phyloP scores from a whole-genome alignment of 2,113 vertebrate genomes.

The Polypterus senegalus region DNA sequence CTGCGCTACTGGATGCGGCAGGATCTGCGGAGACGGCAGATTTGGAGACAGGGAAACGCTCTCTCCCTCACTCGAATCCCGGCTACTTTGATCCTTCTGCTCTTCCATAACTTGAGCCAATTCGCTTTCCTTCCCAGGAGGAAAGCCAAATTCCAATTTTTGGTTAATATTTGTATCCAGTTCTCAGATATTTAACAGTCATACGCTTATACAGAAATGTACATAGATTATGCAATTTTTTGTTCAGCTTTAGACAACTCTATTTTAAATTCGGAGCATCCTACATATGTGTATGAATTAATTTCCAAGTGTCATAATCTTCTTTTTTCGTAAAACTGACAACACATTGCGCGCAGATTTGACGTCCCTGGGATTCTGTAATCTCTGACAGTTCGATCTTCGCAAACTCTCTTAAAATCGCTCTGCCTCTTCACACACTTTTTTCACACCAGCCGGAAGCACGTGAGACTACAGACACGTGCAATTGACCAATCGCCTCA shows the following conservation, averaged over 20 bases:
- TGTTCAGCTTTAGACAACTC: slow-evolving; percentile 5
- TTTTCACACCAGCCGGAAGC: slow-evolving; percentile 70
- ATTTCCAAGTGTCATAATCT: slow-evolving; percentile 46
- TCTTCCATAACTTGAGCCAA: slow-evolving; percentile 60
- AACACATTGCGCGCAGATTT: slow-evolving; percentile 46
- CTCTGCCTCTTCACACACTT: slow-evolving; percentile 50
- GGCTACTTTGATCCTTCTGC: slow-evolving; percentile 52
- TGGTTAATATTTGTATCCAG: slow-evolving; percentile 41
- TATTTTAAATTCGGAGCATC: slow-evolving; percentile 28
- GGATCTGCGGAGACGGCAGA: slow-evolving; percentile 50
- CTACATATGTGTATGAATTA: slow-evolving; percentile 22
- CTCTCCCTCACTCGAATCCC: slow-evolving; percentile 69
- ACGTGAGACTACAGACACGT: slow-evolving; percentile 72
- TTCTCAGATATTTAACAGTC: slow-evolving; percentile 10
- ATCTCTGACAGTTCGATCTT: slow-evolving; percentile 69
- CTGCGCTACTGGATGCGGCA: slow-evolving; percentile 62
- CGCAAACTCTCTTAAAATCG: slow-evolving; percentile 73
- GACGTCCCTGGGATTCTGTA: slow-evolving; percentile 42
- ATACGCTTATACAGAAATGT: neutral
- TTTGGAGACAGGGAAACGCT: slow-evolving; percentile 69
- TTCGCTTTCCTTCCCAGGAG: slow-evolving; percentile 33
- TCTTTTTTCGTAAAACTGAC: slow-evolving; percentile 43
- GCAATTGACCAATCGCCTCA: slow-evolving; percentile 56
- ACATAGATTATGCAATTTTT: neutral
- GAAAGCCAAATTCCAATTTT: slow-evolving; percentile 55